phyloP scores from a whole-genome alignment of 2,888 invertebrate genomes.

The Neoitamus cyanurus region DNA sequence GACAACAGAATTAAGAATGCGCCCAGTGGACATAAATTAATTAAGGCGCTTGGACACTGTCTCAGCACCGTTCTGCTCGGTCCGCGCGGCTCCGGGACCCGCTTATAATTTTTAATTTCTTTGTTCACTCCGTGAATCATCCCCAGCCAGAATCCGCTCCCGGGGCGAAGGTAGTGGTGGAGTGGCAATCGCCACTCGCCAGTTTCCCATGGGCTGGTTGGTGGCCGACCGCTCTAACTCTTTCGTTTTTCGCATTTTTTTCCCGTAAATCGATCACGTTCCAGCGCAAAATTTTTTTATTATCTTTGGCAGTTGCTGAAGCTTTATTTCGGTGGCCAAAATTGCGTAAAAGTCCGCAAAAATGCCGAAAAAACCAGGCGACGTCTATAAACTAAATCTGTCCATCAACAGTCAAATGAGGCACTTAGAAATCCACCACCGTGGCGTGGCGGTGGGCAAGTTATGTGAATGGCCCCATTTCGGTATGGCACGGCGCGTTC shows the following conservation, averaged over 20 bases:
- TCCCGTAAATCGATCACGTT: constrained; percentile 21
- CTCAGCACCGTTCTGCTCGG: not conserved
- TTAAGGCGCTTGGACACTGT: constrained; percentile 17
- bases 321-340: not conserved
- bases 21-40: constrained; percentile 34
- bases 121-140: not conserved
- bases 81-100: not conserved
- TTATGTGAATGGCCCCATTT: constrained; percentile 41
- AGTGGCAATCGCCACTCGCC: not conserved
- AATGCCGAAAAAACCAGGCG: not conserved
- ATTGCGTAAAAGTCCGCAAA: constrained; percentile 16
- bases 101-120: not conserved
- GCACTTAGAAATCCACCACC: constrained; percentile 25
- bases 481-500: not conserved
- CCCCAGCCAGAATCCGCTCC: not conserved
- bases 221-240: not conserved
- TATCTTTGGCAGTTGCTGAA: not conserved
- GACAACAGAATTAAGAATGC: constrained; percentile 44
- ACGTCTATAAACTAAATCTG: constrained; percentile 36
- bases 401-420: constrained; percentile 40
- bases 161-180: not conserved
- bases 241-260: not conserved
- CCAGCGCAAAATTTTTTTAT: constrained; percentile 18
- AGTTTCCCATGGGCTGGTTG: constrained; percentile 4
- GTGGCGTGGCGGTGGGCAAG: not conserved